Conservation (phyloP, 2,888 invertebrate genomes). For the Syrista parreyssii region DNA sequence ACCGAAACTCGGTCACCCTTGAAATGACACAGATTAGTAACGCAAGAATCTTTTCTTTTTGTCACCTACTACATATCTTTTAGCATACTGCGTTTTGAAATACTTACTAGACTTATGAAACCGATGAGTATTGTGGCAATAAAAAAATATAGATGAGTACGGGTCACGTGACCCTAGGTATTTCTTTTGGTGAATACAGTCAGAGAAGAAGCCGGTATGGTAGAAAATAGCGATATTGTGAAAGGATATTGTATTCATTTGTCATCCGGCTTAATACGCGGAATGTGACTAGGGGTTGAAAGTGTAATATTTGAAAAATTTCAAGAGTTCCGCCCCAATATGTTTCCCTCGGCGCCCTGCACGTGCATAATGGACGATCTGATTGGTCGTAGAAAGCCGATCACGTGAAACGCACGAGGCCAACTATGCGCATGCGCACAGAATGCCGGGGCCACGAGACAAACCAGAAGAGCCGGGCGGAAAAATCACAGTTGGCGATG, state of each 20-base stretch:
- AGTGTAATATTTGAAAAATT: conserved; percentile 10
- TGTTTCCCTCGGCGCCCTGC: conserved; percentile 6
- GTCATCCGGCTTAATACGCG: not conserved
- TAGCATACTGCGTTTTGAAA: not conserved
- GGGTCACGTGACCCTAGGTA: too few relatives aligned
- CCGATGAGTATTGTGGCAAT: too few relatives aligned
- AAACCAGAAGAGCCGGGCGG: conserved; percentile 16
- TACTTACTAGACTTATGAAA: not conserved
- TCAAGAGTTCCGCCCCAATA: not conserved
- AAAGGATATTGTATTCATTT: not conserved
- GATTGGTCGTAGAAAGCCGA: conserved; percentile 36
- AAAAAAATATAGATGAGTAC: too few relatives aligned
- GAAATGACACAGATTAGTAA: not conserved
- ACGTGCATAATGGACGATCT: conserved; percentile 10
- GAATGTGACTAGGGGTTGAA: not conserved
- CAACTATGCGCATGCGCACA: conserved; percentile 30
- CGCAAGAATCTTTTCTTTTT: not conserved
- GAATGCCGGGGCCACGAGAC: conserved; percentile 4
- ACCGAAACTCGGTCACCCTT: not conserved
- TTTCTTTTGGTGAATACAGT: not conserved
- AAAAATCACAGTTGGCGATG: conserved; percentile 25
- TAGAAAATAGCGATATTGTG: not conserved
- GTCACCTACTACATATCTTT: not conserved
- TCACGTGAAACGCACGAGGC: conserved; percentile 59
- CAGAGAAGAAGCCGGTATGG: not conserved